Conservation (phyloP, 2,888 invertebrate species). For the Drosophila colorata region DNA sequence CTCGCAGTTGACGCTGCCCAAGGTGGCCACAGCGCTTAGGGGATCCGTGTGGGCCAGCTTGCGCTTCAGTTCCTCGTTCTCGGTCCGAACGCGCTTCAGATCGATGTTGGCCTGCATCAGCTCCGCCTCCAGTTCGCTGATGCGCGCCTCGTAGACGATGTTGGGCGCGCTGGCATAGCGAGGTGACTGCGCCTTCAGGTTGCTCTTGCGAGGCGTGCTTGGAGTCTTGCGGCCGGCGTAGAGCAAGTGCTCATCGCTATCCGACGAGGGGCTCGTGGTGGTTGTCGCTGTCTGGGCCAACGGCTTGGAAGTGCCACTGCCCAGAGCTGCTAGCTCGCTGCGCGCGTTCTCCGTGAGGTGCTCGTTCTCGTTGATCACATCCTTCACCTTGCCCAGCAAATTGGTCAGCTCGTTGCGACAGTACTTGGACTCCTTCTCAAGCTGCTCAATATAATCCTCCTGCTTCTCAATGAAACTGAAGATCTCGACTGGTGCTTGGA, state of each 20-base stretch:
- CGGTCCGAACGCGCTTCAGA: slow-evolving; percentile 90
- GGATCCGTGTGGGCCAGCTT: slow-evolving; percentile 81
- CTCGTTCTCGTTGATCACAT: slow-evolving; percentile 94
- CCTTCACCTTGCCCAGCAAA: slow-evolving; percentile 92
- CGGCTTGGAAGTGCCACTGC: slow-evolving; percentile 42
- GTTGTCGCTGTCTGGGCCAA: slow-evolving; percentile 12
- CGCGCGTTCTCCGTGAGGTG: slow-evolving; percentile 92
- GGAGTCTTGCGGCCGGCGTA: slow-evolving; percentile 56
- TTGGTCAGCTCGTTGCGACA: slow-evolving; percentile 92
- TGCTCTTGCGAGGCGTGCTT: slow-evolving; percentile 65
- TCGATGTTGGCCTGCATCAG: slow-evolving; percentile 92
- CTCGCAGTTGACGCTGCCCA: slow-evolving; percentile 85
- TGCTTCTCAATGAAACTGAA: slow-evolving; percentile 93
- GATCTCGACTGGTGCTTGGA: slow-evolving; percentile 88
- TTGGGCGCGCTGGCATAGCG: slow-evolving; percentile 89
- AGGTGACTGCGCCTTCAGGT: slow-evolving; percentile 71
- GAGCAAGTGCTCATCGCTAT: slow-evolving; percentile 85
- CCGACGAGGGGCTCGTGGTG: slow-evolving; percentile 86
- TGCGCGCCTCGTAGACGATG: slow-evolving; percentile 93
- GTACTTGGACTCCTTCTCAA: slow-evolving; percentile 93
- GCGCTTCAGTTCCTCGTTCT: slow-evolving; percentile 86
- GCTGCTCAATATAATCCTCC: slow-evolving; percentile 94
- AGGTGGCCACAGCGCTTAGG: slow-evolving; percentile 38
- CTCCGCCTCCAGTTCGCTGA: slow-evolving; percentile 94
- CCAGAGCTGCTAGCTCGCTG: slow-evolving; percentile 88